These are phyloP conservation scores for Erithacus rubecula DNA, from an alignment of 2,797 vertebrate genomes.

Conservation along the genomic window DNA sequence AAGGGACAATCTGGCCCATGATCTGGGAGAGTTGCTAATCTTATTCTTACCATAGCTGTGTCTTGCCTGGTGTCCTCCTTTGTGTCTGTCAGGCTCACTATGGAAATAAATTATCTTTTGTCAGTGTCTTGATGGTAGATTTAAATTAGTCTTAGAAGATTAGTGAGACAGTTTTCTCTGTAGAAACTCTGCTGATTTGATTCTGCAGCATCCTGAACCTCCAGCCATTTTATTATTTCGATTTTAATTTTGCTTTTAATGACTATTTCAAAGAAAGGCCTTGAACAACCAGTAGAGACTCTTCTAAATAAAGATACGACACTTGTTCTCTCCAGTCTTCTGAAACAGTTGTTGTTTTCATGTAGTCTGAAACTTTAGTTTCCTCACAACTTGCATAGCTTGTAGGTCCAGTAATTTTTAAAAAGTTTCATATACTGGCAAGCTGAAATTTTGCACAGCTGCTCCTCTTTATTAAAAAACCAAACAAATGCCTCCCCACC, in stretches of 20 bases:
- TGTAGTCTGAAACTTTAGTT: background rate
- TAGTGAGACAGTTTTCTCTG: background rate
- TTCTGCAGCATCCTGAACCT: background rate
- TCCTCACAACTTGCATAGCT: background rate
- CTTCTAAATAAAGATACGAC: background rate
- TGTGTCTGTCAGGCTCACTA: background rate
- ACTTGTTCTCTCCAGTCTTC: background rate
- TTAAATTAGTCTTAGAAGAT: background rate
- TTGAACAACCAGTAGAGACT: background rate
- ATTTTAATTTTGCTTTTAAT: conserved; percentile 1
- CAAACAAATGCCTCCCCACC: background rate
- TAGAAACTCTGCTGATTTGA: background rate
- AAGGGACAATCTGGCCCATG: background rate
- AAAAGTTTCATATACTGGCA: background rate
- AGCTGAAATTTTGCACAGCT: background rate
- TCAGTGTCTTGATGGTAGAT: background rate
- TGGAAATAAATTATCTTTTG: background rate
- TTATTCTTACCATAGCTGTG: background rate
- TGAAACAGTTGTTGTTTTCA: background rate
- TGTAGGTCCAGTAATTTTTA: background rate
- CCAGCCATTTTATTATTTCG: background rate
- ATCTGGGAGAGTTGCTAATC: background rate
- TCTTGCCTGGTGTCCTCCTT: background rate
- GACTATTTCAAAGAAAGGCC: background rate
- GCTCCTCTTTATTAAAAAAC: background rate